Evolutionary conservation across 2,113 vertebrate species (phyloP).

Genomic region (Regulus satrapa): DNA sequence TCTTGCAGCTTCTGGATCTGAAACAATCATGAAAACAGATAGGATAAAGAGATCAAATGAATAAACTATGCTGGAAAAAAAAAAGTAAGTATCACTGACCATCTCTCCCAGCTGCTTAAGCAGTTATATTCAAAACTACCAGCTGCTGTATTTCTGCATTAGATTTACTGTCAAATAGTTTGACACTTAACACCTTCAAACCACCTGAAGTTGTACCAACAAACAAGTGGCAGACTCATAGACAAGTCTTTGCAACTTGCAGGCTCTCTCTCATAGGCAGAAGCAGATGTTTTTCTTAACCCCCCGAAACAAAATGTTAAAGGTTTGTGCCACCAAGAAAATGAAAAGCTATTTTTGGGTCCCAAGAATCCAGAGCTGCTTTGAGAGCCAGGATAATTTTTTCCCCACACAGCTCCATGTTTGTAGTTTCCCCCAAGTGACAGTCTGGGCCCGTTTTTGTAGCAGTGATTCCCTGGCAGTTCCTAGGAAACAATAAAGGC

Average conservation of each 20-base stretch:
- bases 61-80: background rate
- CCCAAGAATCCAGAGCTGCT: background rate
- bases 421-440: background rate
- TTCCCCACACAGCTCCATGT: background rate
- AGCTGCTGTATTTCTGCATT: background rate
- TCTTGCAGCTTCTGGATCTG: slow-evolving; percentile 90
- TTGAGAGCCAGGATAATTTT: background rate
- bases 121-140: background rate
- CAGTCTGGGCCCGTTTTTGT: background rate
- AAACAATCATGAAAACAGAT: slow-evolving; percentile 24
- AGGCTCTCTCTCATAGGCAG: background rate
- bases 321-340: background rate
- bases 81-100: background rate
- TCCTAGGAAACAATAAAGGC: background rate
- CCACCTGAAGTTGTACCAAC: background rate
- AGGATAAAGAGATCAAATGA: background rate
- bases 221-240: background rate
- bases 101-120: background rate
- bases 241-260: background rate
- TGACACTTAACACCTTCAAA: background rate
- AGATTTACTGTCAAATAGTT: background rate
- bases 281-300: background rate
- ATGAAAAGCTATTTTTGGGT: background rate
- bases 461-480: background rate
- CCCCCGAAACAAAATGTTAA: background rate